Conservation (phyloP, 2,113 vertebrate genomes). For the Bothrops jararaca region DNA sequence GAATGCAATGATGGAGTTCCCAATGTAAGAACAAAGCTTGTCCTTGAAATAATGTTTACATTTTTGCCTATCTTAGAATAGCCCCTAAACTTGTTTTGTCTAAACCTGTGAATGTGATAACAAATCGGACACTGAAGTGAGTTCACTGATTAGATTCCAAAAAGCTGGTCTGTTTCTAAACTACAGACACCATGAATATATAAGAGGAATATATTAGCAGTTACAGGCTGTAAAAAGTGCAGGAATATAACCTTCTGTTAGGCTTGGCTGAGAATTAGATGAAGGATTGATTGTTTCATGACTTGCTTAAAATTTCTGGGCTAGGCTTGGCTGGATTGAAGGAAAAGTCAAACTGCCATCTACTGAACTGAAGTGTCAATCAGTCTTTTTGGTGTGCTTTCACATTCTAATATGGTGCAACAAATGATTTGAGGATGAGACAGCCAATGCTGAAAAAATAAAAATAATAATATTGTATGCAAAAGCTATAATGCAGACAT, state of each 20-base stretch:
- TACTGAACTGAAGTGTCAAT: conserved; percentile 29
- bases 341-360: conserved; percentile 29
- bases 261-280: neutral
- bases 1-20: neutral
- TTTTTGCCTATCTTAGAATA: neutral
- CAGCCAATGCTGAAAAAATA: conserved; percentile 39
- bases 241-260: neutral
- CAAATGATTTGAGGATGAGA: conserved; percentile 24
- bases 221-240: neutral
- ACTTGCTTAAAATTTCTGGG: conserved; percentile 1
- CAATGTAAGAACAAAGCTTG: neutral
- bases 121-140: neutral
- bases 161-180: neutral
- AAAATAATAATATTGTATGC: conserved; percentile 22
- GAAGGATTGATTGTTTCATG: neutral
- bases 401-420: conserved; percentile 31
- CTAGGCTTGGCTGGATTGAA: conserved; percentile 32
- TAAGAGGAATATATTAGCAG: neutral
- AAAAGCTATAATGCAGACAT: conserved; percentile 2
- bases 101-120: neutral
- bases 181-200: neutral
- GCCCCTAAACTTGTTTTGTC: neutral
- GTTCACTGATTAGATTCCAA: neutral
- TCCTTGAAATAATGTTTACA: neutral
- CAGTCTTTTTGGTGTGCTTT: conserved; percentile 28